Evolutionary conservation across 2,888 invertebrate species (phyloP), one percentile per base, ranked within the genome.

Genomic region (Nowickia ferox): DNA sequence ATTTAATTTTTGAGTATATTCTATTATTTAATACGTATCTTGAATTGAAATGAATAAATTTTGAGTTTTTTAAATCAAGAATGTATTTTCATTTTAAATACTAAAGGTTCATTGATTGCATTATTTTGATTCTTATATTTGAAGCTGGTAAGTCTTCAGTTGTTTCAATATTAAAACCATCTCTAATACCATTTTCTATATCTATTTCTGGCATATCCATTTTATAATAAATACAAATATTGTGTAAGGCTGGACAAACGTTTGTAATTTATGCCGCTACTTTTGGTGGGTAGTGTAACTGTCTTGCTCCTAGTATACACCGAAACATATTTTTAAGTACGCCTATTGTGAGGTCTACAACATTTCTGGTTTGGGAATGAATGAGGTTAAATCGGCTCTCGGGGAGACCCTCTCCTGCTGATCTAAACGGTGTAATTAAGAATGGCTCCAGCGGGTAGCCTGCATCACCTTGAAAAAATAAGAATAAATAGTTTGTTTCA

Each of bases 91-190:
- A 17, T 17, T 53, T 17, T 17, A 17, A 17, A 53, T 53, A 53
- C 19, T 13, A 53, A 17, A 1, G 9, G 51, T 53, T 53, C 51
- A 53, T 53, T 53, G 51, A 17, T 13, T 53, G n/a, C 51, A 53
- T 53, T 53, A 53, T 53, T 53, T 19, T 53, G 1, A 5, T 53
- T 13, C 51, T 53, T 57, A 57, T 57, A 57, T 57, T 57, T 57
- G 11, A 57, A 57, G 57, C 57, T 57, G 57, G 11, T 30, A 57
- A 57, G 13, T 57, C 57, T 57, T 57, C 30, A 57, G 57, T 57
- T 57, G n/a, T 57, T 57, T 53, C 63, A 9, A 63, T 3, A 44
- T 44, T 19, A 40, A 61, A 19, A 42, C 10, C 17, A 11, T 63
- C 6, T 63, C 44, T 2, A 44, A 9, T 11, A 44, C 2, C 44